A percentile compares a stretch with the other conserved stretches of the same genome.
Evolutionary conservation across 2,113 vertebrate species (phyloP).

Genomic region (Raja brachyura): DNA sequence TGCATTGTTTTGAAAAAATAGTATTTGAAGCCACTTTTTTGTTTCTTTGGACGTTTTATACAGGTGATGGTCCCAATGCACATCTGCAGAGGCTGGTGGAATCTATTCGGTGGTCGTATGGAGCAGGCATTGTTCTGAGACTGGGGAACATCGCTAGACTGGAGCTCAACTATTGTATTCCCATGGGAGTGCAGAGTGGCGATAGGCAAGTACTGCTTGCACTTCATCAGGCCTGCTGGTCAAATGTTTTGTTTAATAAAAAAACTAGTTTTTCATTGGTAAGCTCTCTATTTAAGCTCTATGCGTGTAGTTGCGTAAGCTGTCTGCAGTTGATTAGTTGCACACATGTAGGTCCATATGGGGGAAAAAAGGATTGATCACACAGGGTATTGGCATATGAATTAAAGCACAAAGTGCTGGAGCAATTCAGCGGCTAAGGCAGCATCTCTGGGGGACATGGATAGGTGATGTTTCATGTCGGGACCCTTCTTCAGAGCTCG

Average conservation of each 20-base stretch:
- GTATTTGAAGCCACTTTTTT: not conserved
- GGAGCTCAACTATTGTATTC: conserved; percentile 93
- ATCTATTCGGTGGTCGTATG: conserved; percentile 89
- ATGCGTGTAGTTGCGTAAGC: not conserved
- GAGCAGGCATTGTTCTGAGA: conserved; percentile 77
- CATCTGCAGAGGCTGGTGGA: conserved; percentile 81
- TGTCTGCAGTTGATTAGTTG: not conserved
- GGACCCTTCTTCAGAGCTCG: no score
- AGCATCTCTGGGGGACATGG: no score
- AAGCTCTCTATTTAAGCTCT: not conserved
- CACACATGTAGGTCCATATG: no score
- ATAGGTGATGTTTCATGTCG: no score
- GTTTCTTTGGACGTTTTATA: not conserved
- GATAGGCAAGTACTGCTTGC: conserved; percentile 67
- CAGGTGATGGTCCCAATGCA: conserved; percentile 81
- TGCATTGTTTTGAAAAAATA: not conserved
- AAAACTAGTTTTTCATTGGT: not conserved
- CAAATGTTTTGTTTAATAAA: not conserved
- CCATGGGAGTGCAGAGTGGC: conserved; percentile 86
- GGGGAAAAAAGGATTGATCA: not conserved
- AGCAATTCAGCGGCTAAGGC: no score
- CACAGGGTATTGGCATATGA: not conserved
- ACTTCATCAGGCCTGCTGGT: not conserved
- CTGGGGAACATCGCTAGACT: conserved; percentile 91
- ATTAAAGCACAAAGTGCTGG: no score